Percentiles rank a stretch among this genome's conserved stretches.
Conservation (phyloP, 2,888 invertebrate species). For the Dynastes tityus region DNA sequence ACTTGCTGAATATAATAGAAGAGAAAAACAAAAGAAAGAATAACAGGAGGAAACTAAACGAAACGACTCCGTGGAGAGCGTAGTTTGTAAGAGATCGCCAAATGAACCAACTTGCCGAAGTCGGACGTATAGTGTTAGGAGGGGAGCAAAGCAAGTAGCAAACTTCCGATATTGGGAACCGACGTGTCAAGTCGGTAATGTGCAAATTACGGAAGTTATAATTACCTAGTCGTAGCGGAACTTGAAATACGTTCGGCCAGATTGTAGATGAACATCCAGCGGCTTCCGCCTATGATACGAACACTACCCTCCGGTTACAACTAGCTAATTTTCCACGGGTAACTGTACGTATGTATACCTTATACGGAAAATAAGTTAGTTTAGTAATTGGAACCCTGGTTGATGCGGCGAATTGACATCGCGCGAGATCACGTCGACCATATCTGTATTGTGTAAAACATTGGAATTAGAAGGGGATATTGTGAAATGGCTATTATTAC, state of each 20-base stretch:
- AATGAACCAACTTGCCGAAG: neutral
- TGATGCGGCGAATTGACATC: too few species aligned
- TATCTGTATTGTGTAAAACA: too few species aligned
- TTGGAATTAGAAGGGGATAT: too few species aligned
- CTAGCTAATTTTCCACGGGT: slow-evolving; percentile 11
- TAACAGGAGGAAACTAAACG: neutral
- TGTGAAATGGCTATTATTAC: too few species aligned
- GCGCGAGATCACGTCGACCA: too few species aligned
- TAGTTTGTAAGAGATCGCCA: neutral
- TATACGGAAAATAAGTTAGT: slow-evolving; percentile 3
- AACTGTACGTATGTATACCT: neutral
- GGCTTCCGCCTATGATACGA: neutral
- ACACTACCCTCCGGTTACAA: neutral
- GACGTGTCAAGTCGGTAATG: slow-evolving; percentile 34
- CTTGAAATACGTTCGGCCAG: slow-evolving; percentile 33
- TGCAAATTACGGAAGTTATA: slow-evolving; percentile 41
- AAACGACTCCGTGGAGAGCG: neutral
- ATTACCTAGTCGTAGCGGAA: slow-evolving; percentile 29
- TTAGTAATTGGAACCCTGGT: neutral
- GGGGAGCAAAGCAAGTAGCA: neutral
- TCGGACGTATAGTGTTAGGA: neutral
- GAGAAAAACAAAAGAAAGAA: too few species aligned
- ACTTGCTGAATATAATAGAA: too few species aligned
- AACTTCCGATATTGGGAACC: slow-evolving; percentile 21
- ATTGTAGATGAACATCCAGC: slow-evolving; percentile 22